A percentile compares a stretch with the other conserved stretches of the same genome.
These are phyloP conservation scores for Cynodonichthys magdalenae DNA, from an alignment of 2,797 vertebrate species.

Conservation along the genomic window DNA sequence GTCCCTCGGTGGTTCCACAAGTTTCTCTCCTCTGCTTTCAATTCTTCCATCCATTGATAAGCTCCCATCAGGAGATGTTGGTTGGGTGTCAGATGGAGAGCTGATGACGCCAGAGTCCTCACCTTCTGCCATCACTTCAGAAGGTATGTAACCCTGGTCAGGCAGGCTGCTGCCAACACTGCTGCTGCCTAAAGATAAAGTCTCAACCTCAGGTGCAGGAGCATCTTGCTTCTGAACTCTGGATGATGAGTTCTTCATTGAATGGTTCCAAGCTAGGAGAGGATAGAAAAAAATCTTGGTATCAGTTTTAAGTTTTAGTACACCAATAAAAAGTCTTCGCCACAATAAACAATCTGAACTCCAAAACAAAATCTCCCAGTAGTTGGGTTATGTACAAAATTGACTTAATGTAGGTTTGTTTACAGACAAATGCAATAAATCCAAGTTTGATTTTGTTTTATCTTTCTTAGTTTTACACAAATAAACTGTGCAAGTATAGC, in stretches of 20 bases:
- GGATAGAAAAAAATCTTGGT: conserved; percentile 12
- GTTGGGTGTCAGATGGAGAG: conserved; percentile 85
- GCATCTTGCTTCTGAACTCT: conserved; percentile 45
- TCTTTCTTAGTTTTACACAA: too few species aligned
- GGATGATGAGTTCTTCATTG: conserved; percentile 37
- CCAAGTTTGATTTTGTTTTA: too few species aligned
- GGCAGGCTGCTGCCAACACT: conserved; percentile 74
- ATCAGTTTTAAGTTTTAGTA: conserved; percentile 5
- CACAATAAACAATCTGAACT: conserved; percentile 3
- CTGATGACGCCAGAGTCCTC: conserved; percentile 82
- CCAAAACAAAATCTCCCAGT: conserved; percentile 7
- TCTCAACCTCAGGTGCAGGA: conserved; percentile 70
- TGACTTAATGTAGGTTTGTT: not conserved
- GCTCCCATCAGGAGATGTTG: conserved; percentile 84
- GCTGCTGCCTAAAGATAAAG: conserved; percentile 68
- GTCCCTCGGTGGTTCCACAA: conserved; percentile 47
- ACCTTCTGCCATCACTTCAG: conserved; percentile 77
- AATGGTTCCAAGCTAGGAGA: conserved; percentile 75
- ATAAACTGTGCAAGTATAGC: not conserved
- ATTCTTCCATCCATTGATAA: conserved; percentile 59
- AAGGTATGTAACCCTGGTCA: conserved; percentile 80
- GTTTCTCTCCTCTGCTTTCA: conserved; percentile 27
- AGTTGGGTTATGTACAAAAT: not conserved
- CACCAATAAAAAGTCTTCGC: conserved; percentile 16
- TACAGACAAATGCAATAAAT: not conserved